phyloP scores from a whole-genome alignment of 1,140 invertebrate species.

The Carcinoscorpius rotundicauda region DNA sequence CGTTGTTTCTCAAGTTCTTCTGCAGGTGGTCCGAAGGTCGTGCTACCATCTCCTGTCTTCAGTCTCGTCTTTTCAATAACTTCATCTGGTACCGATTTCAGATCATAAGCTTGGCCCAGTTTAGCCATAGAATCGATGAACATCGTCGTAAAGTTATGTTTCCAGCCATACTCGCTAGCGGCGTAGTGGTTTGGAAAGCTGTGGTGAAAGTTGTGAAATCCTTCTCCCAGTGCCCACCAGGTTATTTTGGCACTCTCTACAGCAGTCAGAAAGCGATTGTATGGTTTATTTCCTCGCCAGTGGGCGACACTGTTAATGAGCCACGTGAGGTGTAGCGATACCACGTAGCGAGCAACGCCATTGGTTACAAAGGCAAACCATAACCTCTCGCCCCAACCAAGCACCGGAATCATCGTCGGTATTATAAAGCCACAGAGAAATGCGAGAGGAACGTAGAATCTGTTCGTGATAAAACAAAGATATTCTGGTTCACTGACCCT shows the following conservation, averaged over 20 bases:
- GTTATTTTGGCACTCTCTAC: constrained; percentile 28
- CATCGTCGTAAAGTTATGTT: constrained; percentile 37
- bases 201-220: constrained; percentile 44
- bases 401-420: constrained; percentile 37
- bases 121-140: constrained; percentile 39
- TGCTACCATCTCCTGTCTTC: constrained; percentile 48
- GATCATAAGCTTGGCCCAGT: constrained; percentile 38
- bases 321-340: constrained; percentile 32
- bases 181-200: constrained; percentile 40
- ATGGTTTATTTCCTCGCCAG: constrained; percentile 33
- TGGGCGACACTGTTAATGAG: constrained; percentile 40
- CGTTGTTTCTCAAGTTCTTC: too few species aligned
- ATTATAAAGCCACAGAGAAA: constrained; percentile 37
- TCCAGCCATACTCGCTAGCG: constrained; percentile 36
- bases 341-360: constrained; percentile 39
- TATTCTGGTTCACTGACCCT: too few species aligned
- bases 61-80: constrained; percentile 34
- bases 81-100: constrained; percentile 31
- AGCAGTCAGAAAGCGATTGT: constrained; percentile 35
- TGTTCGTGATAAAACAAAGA: background rate
- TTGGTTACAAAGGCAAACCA: constrained; percentile 63
- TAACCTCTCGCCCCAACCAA: constrained; percentile 36
- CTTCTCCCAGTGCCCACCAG: constrained; percentile 45
- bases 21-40: too few species aligned
- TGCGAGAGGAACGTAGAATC: constrained; percentile 34